Evolutionary conservation across 2,797 vertebrate genomes (phyloP).

Genomic region (Danio albolineatus): DNA sequence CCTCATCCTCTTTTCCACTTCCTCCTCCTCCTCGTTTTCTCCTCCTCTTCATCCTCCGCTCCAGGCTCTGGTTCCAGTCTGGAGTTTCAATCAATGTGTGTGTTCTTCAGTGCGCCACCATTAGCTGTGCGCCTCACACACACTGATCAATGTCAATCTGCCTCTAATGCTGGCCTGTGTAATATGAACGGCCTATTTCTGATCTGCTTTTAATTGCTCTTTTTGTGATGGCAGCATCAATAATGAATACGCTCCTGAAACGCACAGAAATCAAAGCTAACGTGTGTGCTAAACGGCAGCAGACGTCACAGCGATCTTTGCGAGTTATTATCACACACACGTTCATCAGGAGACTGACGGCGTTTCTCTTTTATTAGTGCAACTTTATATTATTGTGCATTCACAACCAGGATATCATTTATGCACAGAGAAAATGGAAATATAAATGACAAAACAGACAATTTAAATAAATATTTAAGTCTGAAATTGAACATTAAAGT

Average conservation of each 20-base stretch:
- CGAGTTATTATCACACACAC: too few species aligned
- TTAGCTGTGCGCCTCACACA: conserved; percentile 55
- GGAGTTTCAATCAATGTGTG: conserved; percentile 71
- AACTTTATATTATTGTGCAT: too few species aligned
- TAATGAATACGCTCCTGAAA: conserved; percentile 66
- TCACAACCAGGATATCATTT: too few species aligned
- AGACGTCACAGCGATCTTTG: too few species aligned
- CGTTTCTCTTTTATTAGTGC: too few species aligned
- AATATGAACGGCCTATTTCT: conserved; percentile 61
- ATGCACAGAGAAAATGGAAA: too few species aligned
- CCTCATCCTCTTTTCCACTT: background rate
- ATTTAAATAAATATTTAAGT: too few species aligned
- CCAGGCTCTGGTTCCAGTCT: conserved; percentile 49
- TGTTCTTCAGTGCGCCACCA: conserved; percentile 50
- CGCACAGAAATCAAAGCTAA: too few species aligned
- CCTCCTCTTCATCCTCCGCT: background rate
- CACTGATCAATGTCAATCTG: conserved; percentile 52
- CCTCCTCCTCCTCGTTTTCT: conserved; percentile 50
- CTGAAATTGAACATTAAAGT: too few species aligned
- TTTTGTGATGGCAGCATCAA: conserved; percentile 64
- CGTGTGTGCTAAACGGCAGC: too few species aligned
- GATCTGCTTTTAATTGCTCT: conserved; percentile 67
- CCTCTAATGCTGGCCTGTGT: conserved; percentile 50
- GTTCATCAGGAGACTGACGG: too few species aligned
- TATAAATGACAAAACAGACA: too few species aligned